Conservation (phyloP, 2,888 invertebrate genomes). For the Agonopterix heracliana region DNA sequence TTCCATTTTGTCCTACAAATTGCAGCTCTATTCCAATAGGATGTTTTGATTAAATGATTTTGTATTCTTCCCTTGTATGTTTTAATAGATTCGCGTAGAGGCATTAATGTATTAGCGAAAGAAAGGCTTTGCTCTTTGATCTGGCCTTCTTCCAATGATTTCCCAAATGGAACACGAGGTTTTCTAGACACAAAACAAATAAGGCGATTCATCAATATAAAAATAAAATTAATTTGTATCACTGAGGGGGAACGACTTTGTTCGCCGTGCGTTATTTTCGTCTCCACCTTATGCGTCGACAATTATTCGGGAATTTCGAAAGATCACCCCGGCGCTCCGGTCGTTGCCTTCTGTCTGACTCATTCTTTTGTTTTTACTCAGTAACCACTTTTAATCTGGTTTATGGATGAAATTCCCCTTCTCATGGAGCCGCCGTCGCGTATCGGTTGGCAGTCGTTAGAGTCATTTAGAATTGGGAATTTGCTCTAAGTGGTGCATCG, state of each 20-base stretch:
- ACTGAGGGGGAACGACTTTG: conserved; percentile 48
- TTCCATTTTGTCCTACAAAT: too few species aligned
- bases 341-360: conserved; percentile 64
- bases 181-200: conserved; percentile 39
- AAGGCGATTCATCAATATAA: conserved; percentile 66
- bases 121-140: too few species aligned
- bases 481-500: neutral
- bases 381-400: conserved; percentile 21
- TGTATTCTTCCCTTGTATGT: too few species aligned
- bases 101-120: too few species aligned
- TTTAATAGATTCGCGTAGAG: too few species aligned
- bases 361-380: conserved; percentile 66
- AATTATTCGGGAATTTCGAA: conserved; percentile 73
- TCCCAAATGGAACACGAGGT: conserved; percentile 14
- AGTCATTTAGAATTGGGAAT: neutral
- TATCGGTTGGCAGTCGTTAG: conserved; percentile 1
- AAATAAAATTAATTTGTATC: conserved; percentile 69
- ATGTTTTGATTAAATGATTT: too few species aligned
- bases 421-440: neutral
- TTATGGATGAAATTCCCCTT: conserved; percentile 5
- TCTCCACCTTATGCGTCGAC: conserved; percentile 57
- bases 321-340: conserved; percentile 67
- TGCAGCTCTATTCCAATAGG: too few species aligned
- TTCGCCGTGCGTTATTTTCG: conserved; percentile 61
- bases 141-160: conserved; percentile 15